Percentiles rank a stretch among this genome's conserved stretches.
Conservation (phyloP, 2,888 invertebrate genomes). For the Palloptera scutellata region DNA sequence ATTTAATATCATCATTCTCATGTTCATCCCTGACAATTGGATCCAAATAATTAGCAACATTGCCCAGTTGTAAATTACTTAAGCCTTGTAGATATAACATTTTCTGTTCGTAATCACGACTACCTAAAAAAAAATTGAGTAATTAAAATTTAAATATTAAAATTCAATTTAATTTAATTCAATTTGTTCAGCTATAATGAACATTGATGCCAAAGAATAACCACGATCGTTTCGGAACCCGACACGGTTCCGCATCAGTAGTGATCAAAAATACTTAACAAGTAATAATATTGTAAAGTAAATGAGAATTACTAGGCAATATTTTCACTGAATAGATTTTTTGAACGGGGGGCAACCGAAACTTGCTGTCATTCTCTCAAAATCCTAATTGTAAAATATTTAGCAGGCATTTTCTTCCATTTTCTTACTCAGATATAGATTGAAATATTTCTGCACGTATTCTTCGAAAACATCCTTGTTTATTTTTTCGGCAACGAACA, state of each 20-base stretch:
- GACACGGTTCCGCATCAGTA: no score
- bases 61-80: conserved; percentile 71
- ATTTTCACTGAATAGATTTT: no score
- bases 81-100: conserved; percentile 78
- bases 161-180: no score
- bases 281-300: no score
- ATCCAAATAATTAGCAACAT: conserved; percentile 67
- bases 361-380: not conserved
- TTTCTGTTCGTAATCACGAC: conserved; percentile 72
- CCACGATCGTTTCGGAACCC: no score
- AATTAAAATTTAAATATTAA: not conserved
- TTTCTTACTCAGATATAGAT: conserved; percentile 72
- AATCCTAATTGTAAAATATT: not conserved
- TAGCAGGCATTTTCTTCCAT: no score
- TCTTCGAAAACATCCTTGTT: conserved; percentile 74
- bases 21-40: conserved; percentile 69
- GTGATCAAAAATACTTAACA: no score
- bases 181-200: no score
- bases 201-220: no score
- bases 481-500: conserved; percentile 66
- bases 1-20: conserved; percentile 65
- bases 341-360: no score
- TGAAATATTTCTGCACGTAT: conserved; percentile 75
- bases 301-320: no score
- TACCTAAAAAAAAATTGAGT: conserved; percentile 64